Evolutionary conservation across 2,113 vertebrate species (phyloP).

Genomic region (Baryphthengus martii): DNA sequence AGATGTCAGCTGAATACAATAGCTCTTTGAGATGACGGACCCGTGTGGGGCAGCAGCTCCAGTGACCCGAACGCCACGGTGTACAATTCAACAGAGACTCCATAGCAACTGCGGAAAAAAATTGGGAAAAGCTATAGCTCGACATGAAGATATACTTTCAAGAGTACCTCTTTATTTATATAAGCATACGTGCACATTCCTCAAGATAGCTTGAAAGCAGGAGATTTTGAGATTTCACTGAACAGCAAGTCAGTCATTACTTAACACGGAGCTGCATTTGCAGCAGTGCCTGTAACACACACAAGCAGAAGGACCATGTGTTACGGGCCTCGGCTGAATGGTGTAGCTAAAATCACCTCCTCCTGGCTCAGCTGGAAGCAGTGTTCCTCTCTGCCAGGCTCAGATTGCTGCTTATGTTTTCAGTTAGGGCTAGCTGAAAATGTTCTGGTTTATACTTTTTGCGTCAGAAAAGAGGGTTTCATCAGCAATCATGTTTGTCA

Average conservation of each 20-base stretch:
- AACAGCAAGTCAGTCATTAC: not conserved
- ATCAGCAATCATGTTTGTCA: not conserved
- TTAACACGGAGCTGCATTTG: not conserved
- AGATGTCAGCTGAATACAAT: slow-evolving; percentile 41
- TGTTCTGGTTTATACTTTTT: not conserved
- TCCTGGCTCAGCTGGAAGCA: not conserved
- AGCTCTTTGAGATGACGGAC: slow-evolving; percentile 39
- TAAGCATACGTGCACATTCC: not conserved
- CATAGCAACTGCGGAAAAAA: slow-evolving; percentile 30
- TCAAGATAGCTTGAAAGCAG: not conserved
- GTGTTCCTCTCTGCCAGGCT: not conserved
- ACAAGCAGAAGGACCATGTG: fast-evolving
- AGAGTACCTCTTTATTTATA: slow-evolving; percentile 6
- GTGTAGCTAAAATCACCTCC: not conserved
- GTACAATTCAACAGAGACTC: not conserved
- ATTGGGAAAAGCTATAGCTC: not conserved
- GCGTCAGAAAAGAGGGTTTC: not conserved
- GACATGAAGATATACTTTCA: not conserved
- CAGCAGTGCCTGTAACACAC: not conserved
- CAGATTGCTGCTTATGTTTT: not conserved
- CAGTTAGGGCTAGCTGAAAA: not conserved
- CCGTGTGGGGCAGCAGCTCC: not conserved
- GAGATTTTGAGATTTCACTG: not conserved
- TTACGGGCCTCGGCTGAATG: fast-evolving
- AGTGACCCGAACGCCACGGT: not conserved